A percentile compares a stretch with the other conserved stretches of the same genome.
Evolutionary conservation across 2,797 vertebrate genomes (phyloP).

Genomic region (Apodemus agrarius): DNA sequence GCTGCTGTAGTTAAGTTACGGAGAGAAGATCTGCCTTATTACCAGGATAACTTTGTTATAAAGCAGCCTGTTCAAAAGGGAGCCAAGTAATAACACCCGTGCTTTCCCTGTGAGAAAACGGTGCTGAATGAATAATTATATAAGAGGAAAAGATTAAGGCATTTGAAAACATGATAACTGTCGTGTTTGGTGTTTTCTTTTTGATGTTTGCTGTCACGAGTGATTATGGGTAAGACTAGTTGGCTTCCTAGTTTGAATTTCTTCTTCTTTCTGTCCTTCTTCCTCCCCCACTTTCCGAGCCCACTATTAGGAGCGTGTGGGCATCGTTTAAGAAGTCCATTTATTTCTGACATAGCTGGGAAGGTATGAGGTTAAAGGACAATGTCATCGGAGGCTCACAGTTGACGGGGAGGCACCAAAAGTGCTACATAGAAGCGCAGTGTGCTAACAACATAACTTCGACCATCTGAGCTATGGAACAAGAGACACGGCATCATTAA

Average conservation of each 20-base stretch:
- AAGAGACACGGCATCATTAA: not conserved
- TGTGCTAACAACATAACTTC: not conserved
- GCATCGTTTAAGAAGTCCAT: not conserved
- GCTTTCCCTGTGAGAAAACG: slow-evolving; percentile 41
- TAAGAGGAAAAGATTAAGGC: slow-evolving; percentile 33
- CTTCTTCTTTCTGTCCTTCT: not conserved
- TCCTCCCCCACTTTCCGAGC: not conserved
- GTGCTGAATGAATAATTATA: slow-evolving; percentile 38
- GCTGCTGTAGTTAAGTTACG: not conserved
- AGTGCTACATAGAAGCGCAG: not conserved
- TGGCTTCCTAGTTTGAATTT: not conserved
- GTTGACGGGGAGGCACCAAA: not conserved
- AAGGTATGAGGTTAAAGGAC: not conserved
- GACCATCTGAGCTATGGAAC: not conserved
- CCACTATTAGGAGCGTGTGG: not conserved
- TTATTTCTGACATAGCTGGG: not conserved
- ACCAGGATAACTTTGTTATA: not conserved
- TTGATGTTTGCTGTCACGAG: not conserved
- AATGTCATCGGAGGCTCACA: not conserved
- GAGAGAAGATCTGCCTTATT: slow-evolving; percentile 42
- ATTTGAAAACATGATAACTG: slow-evolving; percentile 11
- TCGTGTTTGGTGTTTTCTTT: not conserved
- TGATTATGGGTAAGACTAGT: not conserved
- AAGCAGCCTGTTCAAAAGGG: not conserved
- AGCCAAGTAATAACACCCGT: not conserved